Evolutionary conservation across 2,888 invertebrate species (phyloP), one percentile per base, ranked within the genome.

Genomic region (Athalia cordata): DNA sequence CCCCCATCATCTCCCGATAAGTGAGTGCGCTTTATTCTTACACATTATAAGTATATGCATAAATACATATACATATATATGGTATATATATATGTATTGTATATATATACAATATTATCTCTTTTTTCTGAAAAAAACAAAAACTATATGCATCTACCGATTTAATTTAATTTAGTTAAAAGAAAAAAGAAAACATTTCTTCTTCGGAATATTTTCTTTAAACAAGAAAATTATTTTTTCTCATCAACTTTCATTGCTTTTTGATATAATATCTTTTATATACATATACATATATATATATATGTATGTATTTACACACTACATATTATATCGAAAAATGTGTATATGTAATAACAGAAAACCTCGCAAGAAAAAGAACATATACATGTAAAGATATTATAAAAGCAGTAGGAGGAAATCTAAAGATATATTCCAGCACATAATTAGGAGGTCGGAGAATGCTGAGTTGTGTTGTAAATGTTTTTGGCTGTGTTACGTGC

Each of bases 1-100:
- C 93, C 93, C 85, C 93, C 92, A 86, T 91, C 91, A 90, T 93
- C 93, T 87, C 93, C 93, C 84, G 93, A 93, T 90, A 92, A 92
- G 92, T 93, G 91, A 91, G 92, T 91, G 86, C 85, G 84, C 84
- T 85, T 87, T 87, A 78, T 81, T 82, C 78, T 80, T 62, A 82
- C 61, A 67, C 72, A 78, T 59, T 74, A 78, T 49, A 57, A 55
- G 65, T 57, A 74, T 49, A 64, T 64, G 64, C 65, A 55, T 29
- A 29, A 29, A 29, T 29, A 29, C 29, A 29, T 29, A 29, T 29
- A 29, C 45, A 55, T 70, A 72, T 61, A 70, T 78, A 70, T 61
- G 59, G 70, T 72, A 78, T 2, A 29, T 29, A 29, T 29, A 9
- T 55, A 72, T 66, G 70, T 68, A n/a, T n/a, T n/a, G n/a, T n/a